A percentile compares a stretch with the other conserved stretches of the same genome.
Conservation (phyloP, 2,113 vertebrate species). For the Heterotilapia buettikoferi region DNA sequence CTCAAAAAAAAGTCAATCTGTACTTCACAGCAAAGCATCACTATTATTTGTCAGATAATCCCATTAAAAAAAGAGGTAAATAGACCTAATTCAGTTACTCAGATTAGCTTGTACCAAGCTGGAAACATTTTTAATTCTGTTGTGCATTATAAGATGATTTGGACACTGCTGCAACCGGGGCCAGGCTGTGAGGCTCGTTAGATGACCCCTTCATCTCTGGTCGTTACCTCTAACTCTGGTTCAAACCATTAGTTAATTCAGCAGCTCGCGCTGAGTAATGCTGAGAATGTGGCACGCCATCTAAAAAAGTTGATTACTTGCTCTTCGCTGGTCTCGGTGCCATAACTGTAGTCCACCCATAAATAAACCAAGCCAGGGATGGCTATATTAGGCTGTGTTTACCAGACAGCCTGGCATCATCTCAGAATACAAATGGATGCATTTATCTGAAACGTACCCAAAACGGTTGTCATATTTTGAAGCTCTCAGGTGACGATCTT, state of each 20-base stretch:
- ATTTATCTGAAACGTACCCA: background rate
- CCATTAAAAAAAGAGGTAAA: background rate
- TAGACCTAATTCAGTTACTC: background rate
- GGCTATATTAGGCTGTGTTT: background rate
- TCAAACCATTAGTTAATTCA: slow-evolving; percentile 2
- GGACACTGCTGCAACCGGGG: background rate
- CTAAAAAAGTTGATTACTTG: background rate
- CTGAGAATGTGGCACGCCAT: background rate
- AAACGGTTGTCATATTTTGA: background rate
- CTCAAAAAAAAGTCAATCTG: background rate
- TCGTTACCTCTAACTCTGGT: background rate
- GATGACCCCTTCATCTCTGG: slow-evolving; percentile 11
- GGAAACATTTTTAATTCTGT: background rate
- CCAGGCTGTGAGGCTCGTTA: background rate
- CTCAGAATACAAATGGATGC: background rate
- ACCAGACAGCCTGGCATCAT: background rate
- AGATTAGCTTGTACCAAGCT: background rate
- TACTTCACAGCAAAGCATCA: background rate
- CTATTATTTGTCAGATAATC: background rate
- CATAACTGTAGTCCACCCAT: background rate
- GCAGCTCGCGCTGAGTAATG: background rate
- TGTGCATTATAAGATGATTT: background rate
- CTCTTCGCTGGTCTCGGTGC: background rate
- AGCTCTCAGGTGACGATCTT: background rate
- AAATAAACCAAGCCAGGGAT: background rate